Evolutionary conservation across 2,888 invertebrate genomes (phyloP), one percentile per base, ranked within the genome.

Genomic region (Falcaria lacertinaria): DNA sequence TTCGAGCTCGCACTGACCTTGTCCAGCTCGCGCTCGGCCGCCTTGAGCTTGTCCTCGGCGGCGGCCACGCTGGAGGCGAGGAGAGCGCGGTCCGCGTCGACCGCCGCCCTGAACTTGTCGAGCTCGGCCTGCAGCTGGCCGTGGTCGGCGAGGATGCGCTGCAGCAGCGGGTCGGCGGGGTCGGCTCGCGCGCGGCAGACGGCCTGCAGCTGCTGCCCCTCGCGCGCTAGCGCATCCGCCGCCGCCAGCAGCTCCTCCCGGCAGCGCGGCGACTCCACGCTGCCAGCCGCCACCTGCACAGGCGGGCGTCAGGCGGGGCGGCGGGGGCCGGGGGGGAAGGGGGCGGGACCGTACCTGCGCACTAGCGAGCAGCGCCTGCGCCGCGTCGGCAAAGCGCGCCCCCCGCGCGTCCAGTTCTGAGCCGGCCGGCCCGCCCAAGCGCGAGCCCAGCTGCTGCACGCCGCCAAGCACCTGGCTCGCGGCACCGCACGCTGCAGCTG

Each of bases 401-500:
- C 69, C 70, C 6, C 42, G 44, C 3, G 34, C 41, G 40, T 74
- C 74, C 36, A 81, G 50, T 16, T 51, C 47, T 2, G 44, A 45
- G 1, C 64, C 73, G 0, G 36, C 41, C 0, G 14, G 50, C 0
- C 60, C 64, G 1, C 61, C 69, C 2, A 65, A 38, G 2, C 48
- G 37, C 34, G 62, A 49, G 0, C 64, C 55, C 4, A 79, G 50
- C 4, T 54, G 55, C 35, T 74, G 62, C 0, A 73, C 76, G 6
- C 54, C 60, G 0, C 60, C 46, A 7, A 75, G 45, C 41, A 80
- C 50, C 33, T 64, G 54, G 0, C 70, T 68, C 0, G 74, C 65
- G 36, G 63, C 58, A 1, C 63, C 63, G 8, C 74, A 70, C 0
- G 70, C 69, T 0, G 45, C 54, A 7, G 64, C 64, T 1, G 80